Evolutionary conservation across 2,113 vertebrate genomes (phyloP).

Genomic region (Hipposideros armiger): DNA sequence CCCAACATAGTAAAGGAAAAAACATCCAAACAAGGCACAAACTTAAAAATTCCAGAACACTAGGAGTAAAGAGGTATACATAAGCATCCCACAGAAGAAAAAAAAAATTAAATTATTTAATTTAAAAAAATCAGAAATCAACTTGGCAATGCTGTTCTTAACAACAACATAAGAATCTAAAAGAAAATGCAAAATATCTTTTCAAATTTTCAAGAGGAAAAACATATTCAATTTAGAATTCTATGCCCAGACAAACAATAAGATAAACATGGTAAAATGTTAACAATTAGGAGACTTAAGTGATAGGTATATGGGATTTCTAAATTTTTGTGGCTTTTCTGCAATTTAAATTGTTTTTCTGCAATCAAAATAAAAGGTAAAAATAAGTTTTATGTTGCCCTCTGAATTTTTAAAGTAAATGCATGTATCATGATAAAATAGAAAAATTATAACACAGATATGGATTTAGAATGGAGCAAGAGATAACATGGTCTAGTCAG

Average conservation of each 20-base stretch:
- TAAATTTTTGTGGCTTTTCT: background rate
- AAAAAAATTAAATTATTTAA: background rate
- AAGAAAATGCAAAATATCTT: background rate
- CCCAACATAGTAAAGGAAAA: background rate
- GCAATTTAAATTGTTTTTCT: background rate
- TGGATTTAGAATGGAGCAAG: background rate
- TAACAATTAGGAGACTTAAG: background rate
- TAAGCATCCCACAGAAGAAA: background rate
- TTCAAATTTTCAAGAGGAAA: background rate
- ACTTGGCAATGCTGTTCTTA: background rate
- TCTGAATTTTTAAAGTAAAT: background rate
- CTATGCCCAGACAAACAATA: too few species aligned
- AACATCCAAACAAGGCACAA: background rate
- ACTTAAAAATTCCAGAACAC: background rate
- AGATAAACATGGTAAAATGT: background rate
- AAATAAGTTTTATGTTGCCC: background rate
- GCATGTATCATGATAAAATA: background rate
- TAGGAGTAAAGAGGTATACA: background rate
- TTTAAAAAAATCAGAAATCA: background rate
- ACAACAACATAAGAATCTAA: background rate
- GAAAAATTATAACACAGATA: background rate
- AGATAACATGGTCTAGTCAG: background rate
- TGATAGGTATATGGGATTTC: background rate
- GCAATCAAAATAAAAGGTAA: background rate
- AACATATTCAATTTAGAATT: background rate